phyloP scores from a whole-genome alignment of 2,888 invertebrate species.

The Cyaniris semiargus region DNA sequence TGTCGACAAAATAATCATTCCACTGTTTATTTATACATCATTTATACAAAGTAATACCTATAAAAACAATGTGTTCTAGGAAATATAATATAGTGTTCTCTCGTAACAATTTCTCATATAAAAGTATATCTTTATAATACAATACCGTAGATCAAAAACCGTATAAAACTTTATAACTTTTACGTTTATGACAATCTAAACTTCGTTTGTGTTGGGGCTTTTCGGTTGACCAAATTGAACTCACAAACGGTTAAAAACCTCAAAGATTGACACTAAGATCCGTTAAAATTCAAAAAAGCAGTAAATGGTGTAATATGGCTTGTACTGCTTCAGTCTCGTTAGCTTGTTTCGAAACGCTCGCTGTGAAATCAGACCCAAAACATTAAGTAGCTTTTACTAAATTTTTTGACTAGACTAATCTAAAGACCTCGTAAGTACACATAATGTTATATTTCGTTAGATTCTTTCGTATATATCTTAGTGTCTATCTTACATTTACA shows the following conservation, averaged over 20 bases:
- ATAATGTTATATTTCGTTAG: slow-evolving; percentile 43
- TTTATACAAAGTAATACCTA: slow-evolving; percentile 27
- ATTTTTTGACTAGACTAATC: slow-evolving; percentile 61
- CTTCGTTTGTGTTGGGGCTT: slow-evolving; percentile 16
- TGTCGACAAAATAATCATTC: slow-evolving; percentile 36
- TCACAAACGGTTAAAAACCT: not conserved
- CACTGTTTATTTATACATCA: slow-evolving; percentile 29
- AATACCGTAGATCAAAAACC: slow-evolving; percentile 30
- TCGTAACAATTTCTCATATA: slow-evolving; percentile 30
- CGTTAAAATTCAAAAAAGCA: slow-evolving; percentile 31
- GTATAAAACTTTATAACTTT: slow-evolving; percentile 16
- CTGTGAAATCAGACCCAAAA: slow-evolving; percentile 2
- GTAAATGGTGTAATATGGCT: slow-evolving; percentile 1
- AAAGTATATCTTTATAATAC: slow-evolving; percentile 34
- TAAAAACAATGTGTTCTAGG: slow-evolving; percentile 26
- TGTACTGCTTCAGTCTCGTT: slow-evolving; percentile 51
- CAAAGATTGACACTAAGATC: slow-evolving; percentile 53
- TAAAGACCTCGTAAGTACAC: slow-evolving; percentile 56
- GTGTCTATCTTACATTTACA: slow-evolving; percentile 48
- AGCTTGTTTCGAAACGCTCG: slow-evolving; percentile 3
- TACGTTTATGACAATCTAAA: slow-evolving; percentile 1
- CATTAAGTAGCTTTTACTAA: slow-evolving; percentile 33
- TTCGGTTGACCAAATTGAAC: not conserved
- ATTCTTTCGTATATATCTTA: slow-evolving; percentile 50
- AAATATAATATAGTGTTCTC: slow-evolving; percentile 21